Evolutionary conservation across 2,888 invertebrate species (phyloP), one percentile per base, ranked within the genome.

Genomic region (Emmelina monodactyla): DNA sequence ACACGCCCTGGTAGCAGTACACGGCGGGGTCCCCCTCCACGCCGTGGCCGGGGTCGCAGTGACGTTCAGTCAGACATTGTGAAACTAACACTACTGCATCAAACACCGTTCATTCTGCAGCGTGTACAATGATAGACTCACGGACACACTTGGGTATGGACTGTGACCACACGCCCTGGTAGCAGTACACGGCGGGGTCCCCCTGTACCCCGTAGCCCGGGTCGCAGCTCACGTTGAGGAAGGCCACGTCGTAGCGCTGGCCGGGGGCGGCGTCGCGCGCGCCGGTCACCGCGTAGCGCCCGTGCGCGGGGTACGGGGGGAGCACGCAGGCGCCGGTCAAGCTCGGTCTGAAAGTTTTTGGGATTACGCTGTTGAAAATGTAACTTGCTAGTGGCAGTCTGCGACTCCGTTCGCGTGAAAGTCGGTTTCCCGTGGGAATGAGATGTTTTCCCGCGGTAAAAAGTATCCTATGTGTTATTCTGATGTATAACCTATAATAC

Each of bases 1-100:
- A 73, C 1, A 31, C 28, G 0, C 70, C 71, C 1, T 52, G 45
- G n/a, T 44, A 43, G 35, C 72, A 72, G 40, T 47, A 49, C 11
- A 60, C 34, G 1, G 37, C 25, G 9, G 22, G 37, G 2, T 36
- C 16, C 1, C 53, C 59, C 0, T 46, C 28, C 0, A 62, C 40
- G 0, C 55, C 59, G 33, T 59, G 72, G 2, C 62, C 62, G 9
- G 45, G 45, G 2, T 49, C 37, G 40, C 73, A 73, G n/a, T n/a
- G n/a, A n/a, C n/a, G n/a, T n/a, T n/a, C n/a, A n/a, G n/a, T n/a
- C n/a, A n/a, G n/a, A n/a, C n/a, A n/a, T n/a, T n/a, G n/a, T n/a
- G n/a, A n/a, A n/a, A n/a, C n/a, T n/a, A n/a, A n/a, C n/a, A n/a
- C n/a, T n/a, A n/a, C n/a, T n/a, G n/a, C n/a, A n/a, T n/a, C n/a